phyloP scores from a whole-genome alignment of 2,113 vertebrate species.

The Melanerpes aurifrons region DNA sequence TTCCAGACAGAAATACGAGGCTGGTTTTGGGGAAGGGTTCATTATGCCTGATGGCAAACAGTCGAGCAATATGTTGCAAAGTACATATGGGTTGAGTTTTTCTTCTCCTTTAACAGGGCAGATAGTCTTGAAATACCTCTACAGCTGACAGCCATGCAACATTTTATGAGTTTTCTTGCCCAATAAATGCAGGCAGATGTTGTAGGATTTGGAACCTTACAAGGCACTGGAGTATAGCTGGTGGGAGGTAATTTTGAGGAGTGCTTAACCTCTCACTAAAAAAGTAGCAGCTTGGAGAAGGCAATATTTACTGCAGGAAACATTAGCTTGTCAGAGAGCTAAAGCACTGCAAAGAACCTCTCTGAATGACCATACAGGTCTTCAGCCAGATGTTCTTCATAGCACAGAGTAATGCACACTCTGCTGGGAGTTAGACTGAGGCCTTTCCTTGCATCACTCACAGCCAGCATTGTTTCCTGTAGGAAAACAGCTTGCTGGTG shows the following conservation, averaged over 20 bases:
- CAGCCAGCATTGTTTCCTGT: conserved; percentile 34
- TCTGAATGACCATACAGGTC: conserved; percentile 3
- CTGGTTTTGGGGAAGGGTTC: conserved; percentile 24
- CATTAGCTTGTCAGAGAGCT: conserved; percentile 63
- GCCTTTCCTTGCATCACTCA: not conserved
- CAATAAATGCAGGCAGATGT: conserved; percentile 60
- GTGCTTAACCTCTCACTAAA: conserved; percentile 73
- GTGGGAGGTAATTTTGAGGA: conserved; percentile 65
- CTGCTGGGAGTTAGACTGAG: not conserved
- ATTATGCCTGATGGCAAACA: conserved; percentile 62
- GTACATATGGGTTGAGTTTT: conserved; percentile 46
- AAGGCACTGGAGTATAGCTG: conserved; percentile 53
- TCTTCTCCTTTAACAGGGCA: conserved; percentile 11
- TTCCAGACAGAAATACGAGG: conserved; percentile 50
- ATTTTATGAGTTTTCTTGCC: conserved; percentile 66
- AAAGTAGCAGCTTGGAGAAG: conserved; percentile 73
- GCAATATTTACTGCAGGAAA: conserved; percentile 71
- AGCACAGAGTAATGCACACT: not conserved
- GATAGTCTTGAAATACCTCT: conserved; percentile 32
- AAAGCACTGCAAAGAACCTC: not conserved
- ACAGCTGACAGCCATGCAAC: conserved; percentile 42
- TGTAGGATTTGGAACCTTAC: conserved; percentile 64
- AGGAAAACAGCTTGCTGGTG: not conserved
- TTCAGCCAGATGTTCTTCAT: conserved; percentile 51
- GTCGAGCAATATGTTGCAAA: not conserved